These are phyloP conservation scores for Holothuria scabra DNA, from an alignment of 53 echinoderm and acorn worm genomes.

Conservation along the genomic window DNA sequence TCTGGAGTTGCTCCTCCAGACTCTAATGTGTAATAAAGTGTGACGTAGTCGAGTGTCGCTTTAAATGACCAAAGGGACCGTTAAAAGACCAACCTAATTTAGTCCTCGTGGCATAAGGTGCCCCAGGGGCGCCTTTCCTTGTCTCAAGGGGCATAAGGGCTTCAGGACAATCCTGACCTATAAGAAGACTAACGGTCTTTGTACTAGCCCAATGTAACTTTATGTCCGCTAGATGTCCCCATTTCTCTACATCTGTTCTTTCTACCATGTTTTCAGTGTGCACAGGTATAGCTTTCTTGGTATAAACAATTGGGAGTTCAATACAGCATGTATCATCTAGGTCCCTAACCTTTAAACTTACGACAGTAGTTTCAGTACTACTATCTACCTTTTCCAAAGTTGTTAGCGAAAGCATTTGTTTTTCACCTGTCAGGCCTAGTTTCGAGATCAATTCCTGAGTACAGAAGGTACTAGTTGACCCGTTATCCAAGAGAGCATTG, in stretches of 20 bases:
- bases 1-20: too few species aligned
- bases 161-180: conserved; percentile 1
- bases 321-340: neutral
- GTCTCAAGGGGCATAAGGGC: neutral
- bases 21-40: too few species aligned
- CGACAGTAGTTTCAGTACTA: too few species aligned
- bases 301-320: neutral
- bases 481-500: too few species aligned
- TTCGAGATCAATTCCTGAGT: too few species aligned
- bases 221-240: neutral
- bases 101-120: conserved; percentile 11
- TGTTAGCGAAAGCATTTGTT: too few species aligned
- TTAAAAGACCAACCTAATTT: conserved; percentile 6
- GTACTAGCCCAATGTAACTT: neutral
- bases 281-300: neutral
- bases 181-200: neutral
- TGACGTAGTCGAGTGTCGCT: too few species aligned
- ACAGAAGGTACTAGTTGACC: too few species aligned
- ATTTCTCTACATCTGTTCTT: neutral
- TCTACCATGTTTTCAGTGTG: neutral
- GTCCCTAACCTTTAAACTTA: neutral
- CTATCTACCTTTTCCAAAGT: neutral
- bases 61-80: neutral
- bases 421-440: too few species aligned
- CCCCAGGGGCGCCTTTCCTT: neutral